Evolutionary conservation across 2,888 invertebrate genomes (phyloP).

Genomic region (Chloroclystis v-ata): DNA sequence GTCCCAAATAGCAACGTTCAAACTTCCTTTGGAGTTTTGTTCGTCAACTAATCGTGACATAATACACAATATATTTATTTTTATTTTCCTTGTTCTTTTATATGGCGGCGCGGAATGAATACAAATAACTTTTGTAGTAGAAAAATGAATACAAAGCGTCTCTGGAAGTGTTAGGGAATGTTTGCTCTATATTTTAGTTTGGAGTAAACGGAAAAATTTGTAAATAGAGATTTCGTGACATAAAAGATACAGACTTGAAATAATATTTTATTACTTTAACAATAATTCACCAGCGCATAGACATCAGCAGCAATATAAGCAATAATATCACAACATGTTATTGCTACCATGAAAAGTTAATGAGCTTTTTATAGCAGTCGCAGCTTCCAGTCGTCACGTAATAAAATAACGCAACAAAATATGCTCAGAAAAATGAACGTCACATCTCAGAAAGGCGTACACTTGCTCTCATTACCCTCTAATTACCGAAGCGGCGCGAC

Average conservation of each 20-base stretch:
- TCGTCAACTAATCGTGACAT: constrained; percentile 49
- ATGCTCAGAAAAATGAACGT: constrained; percentile 46
- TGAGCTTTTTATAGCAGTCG: constrained; percentile 42
- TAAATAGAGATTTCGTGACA: not conserved
- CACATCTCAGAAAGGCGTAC: constrained; percentile 41
- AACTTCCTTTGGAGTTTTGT: constrained; percentile 47
- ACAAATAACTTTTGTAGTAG: constrained; percentile 29
- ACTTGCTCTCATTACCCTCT: constrained; percentile 70
- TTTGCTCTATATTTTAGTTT: constrained; percentile 17
- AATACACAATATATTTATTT: constrained; percentile 38
- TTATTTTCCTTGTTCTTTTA: constrained; percentile 32
- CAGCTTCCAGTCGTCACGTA: constrained; percentile 50
- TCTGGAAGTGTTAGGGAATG: constrained; percentile 19
- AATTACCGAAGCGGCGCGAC: constrained; percentile 54
- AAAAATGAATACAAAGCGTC: constrained; percentile 26
- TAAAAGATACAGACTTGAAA: not conserved
- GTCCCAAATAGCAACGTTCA: constrained; percentile 44
- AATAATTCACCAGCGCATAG: constrained; percentile 28
- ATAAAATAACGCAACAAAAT: constrained; percentile 56
- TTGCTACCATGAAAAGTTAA: constrained; percentile 46
- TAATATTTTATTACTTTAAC: constrained; percentile 1
- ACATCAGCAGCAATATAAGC: constrained; percentile 35
- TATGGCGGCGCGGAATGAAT: constrained; percentile 29
- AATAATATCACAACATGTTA: constrained; percentile 37
- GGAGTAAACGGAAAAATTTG: constrained; percentile 9